Percentiles rank a stretch among this genome's conserved stretches.
phyloP scores from a whole-genome alignment of 2,888 invertebrate species.

The Selenia dentaria region DNA sequence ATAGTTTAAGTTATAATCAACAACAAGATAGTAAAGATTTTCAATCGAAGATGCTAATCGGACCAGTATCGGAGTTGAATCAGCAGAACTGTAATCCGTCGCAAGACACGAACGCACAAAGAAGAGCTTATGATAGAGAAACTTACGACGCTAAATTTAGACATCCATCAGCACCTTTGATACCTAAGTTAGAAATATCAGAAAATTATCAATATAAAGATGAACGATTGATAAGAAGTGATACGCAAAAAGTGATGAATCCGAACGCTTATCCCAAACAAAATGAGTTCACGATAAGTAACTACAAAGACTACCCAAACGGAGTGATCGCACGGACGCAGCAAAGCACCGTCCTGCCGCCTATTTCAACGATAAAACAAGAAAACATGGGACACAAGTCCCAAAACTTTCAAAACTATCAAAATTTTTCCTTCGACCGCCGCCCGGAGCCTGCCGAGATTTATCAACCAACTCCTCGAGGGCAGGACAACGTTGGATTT shows the following conservation, averaged over 20 bases:
- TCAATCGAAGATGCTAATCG: constrained; percentile 82
- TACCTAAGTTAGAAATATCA: constrained; percentile 76
- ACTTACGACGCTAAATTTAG: constrained; percentile 72
- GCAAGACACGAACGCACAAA: constrained; percentile 73
- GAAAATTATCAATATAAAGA: constrained; percentile 76
- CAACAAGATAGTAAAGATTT: constrained; percentile 82
- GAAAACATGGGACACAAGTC: constrained; percentile 72
- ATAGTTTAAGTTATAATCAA: constrained; percentile 72
- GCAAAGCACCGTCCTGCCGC: constrained; percentile 68
- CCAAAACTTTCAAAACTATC: constrained; percentile 64
- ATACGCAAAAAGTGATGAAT: constrained; percentile 51
- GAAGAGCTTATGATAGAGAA: constrained; percentile 69
- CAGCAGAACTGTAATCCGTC: constrained; percentile 69
- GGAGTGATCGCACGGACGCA: constrained; percentile 51
- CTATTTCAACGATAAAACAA: constrained; percentile 81
- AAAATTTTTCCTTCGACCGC: constrained; percentile 62
- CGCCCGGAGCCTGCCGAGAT: constrained; percentile 53
- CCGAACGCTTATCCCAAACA: constrained; percentile 54
- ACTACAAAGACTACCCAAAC: constrained; percentile 66
- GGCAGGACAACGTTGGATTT: constrained; percentile 70
- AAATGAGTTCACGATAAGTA: constrained; percentile 50
- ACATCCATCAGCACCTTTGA: constrained; percentile 70
- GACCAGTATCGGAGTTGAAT: constrained; percentile 81
- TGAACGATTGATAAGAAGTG: constrained; percentile 61
- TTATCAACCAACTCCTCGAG: constrained; percentile 57